Evolutionary conservation across 2,113 vertebrate species (phyloP), one percentile per base, ranked within the genome.

Genomic region (Malurus elegans): DNA sequence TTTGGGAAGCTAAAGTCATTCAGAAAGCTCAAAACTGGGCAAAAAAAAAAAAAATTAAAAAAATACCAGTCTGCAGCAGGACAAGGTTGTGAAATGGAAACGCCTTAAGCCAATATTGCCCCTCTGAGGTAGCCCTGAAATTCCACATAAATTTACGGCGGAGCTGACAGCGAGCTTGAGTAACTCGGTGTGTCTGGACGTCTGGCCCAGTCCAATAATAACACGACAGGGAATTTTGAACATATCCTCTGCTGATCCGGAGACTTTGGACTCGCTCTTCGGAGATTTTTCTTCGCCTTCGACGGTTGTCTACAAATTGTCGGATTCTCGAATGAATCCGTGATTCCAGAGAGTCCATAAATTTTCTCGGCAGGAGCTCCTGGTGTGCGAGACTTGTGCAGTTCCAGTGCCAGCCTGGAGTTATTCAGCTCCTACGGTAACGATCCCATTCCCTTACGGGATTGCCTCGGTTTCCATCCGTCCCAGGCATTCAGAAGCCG

Each of bases 151-250:
- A 96, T 97, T 94, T 97, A 97, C 11, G 15, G 95, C 7, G 4
- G 58, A 88, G 94, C 88, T 97, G 94, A 95, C 94, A 94, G 86
- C 0, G 3, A 56, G 56, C 34, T 78, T 70, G 88, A 96, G 79
- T 61, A 94, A 92, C 94, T 95, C 4, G 26, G 38, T 88, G 95
- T 88, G 92, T 88, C 95, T 94, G 96, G 94, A 96, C 2, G 69
- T 92, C 94, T 96, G 95, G 88, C 24, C 91, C 86, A 66, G 69
- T 83, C 96, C 95, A 96, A 90, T 92, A 96, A 97, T 64, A 97
- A 96, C 82, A 96, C 2, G 6, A 83, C 47, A 71, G 88, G 78
- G 82, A 93, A 92, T 94, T 96, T 58, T 40, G 47, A 79, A 60
- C 79, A 51, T 88, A 92, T 78, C 88, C 88, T 88, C 80, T 64